Evolutionary conservation across 2,888 invertebrate species (phyloP).

Genomic region (Phoenoteleia sp.): DNA sequence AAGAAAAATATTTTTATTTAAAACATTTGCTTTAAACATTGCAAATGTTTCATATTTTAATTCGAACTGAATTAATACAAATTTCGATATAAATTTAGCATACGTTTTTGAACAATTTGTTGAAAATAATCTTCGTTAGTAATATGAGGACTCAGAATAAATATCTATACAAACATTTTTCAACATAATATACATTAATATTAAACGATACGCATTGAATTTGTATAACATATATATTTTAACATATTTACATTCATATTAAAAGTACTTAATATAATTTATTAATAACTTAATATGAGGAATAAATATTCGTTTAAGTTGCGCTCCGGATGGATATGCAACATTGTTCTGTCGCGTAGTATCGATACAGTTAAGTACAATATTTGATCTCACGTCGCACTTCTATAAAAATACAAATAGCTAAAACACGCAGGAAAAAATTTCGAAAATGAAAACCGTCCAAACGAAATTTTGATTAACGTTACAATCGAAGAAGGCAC

Average conservation of each 20-base stretch:
- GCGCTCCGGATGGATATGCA: too few relatives aligned
- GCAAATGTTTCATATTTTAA: neutral
- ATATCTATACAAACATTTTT: too few relatives aligned
- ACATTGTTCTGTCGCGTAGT: neutral
- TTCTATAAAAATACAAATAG: slow-evolving; percentile 28
- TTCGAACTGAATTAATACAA: too few relatives aligned
- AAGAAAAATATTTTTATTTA: neutral
- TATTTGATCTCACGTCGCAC: slow-evolving; percentile 22
- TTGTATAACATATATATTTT: neutral
- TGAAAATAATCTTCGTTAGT: too few relatives aligned
- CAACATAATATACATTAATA: too few relatives aligned
- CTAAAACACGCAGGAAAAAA: neutral
- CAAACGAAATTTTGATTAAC: neutral
- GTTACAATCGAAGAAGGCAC: slow-evolving; percentile 29
- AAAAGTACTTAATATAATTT: slow-evolving; percentile 25
- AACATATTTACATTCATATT: slow-evolving; percentile 22
- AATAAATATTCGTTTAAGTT: too few relatives aligned
- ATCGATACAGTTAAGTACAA: slow-evolving; percentile 12
- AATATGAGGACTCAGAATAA: too few relatives aligned
- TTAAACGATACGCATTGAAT: neutral
- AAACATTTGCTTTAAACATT: neutral
- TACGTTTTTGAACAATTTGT: too few relatives aligned
- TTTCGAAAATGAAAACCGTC: neutral
- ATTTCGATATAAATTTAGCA: too few relatives aligned
- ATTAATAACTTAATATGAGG: neutral